Evolutionary conservation across 2,888 invertebrate species (phyloP).

Genomic region (Drosophila subsilvestris): DNA sequence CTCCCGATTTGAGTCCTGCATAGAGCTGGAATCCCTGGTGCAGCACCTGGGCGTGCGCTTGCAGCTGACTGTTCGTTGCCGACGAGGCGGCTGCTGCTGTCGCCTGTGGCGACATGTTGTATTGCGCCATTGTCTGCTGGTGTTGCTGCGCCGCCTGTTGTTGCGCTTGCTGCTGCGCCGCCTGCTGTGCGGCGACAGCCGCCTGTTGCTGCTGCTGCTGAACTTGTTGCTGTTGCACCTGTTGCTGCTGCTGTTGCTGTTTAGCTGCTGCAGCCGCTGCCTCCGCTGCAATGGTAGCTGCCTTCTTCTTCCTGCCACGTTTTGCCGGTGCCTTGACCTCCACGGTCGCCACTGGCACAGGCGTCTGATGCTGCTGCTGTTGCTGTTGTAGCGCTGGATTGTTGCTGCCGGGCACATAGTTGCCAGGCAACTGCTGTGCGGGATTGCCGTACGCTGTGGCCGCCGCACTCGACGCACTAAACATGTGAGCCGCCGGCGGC

Average conservation of each 20-base stretch:
- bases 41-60: slow-evolving; percentile 80
- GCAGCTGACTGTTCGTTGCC: slow-evolving; percentile 69
- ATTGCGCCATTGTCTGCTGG: slow-evolving; percentile 62
- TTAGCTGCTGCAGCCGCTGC: slow-evolving; percentile 60
- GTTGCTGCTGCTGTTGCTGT: slow-evolving; percentile 59
- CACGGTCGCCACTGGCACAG: slow-evolving; percentile 46
- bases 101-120: slow-evolving; percentile 71
- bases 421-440: slow-evolving; percentile 72
- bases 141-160: slow-evolving; percentile 66
- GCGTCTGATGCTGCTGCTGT: slow-evolving; percentile 43
- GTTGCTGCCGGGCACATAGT: slow-evolving; percentile 66
- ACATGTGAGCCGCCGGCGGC: slow-evolving; percentile 87
- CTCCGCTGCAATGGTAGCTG: slow-evolving; percentile 76
- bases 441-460: slow-evolving; percentile 75
- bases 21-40: slow-evolving; percentile 86
- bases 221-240: slow-evolving; percentile 55
- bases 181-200: slow-evolving; percentile 54
- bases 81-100: slow-evolving; percentile 76
- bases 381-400: slow-evolving; percentile 49
- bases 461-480: slow-evolving; percentile 82
- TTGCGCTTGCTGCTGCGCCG: slow-evolving; percentile 55
- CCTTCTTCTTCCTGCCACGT: slow-evolving; percentile 80
- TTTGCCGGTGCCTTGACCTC: slow-evolving; percentile 74
- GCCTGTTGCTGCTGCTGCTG: slow-evolving; percentile 66
- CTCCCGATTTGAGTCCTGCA: slow-evolving; percentile 85